A percentile compares a stretch with the other conserved stretches of the same genome.
These are phyloP conservation scores for human DNA, from an alignment of 2,113 vertebrate species.

Conservation along the genomic window GRCh38 chr5:21325001-21325500, in stretches of 20 bases:
- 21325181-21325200: not conserved
- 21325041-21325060: not conserved
- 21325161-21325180: not conserved
- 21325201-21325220: not conserved
- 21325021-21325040: not conserved
- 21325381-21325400: not conserved
- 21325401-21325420: not conserved
- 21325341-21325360: not conserved
- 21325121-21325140: not conserved
- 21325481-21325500: accelerated
- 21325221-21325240: not conserved
- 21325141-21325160: not conserved
- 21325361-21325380: not conserved
- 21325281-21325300: not conserved
- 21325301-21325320: not conserved
- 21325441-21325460: not conserved
- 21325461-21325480: accelerated
- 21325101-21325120: not conserved
- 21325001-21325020: not conserved
- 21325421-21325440: accelerated
- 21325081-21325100: not conserved
- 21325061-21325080: not conserved
- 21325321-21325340: not conserved
- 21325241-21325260: not conserved
- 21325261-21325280: not conserved